Base-by-base conservation (phyloP, 1,140 invertebrate genomes). In the Papilio aristodemus region DNA sequence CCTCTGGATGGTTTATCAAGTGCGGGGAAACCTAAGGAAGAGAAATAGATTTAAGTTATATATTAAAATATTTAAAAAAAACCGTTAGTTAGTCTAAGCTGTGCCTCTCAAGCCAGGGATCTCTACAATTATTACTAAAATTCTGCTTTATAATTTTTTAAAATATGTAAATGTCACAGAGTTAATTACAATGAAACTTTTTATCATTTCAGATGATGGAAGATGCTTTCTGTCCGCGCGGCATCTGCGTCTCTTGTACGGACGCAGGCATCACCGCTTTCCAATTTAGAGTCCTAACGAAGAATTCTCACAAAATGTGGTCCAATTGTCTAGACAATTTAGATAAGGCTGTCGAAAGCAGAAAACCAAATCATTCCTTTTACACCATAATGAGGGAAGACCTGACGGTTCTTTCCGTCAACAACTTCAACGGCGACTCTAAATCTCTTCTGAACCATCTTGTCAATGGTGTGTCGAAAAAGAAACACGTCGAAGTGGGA, bases 351-450 rank as follows among this genome's bases (percentile, higher is more conserved):
- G 76, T 67, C 17, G 67, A 22, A 1, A 68, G 38, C 6, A 67
- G 17, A 0, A 69, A 22, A 11, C 67, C 7, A 25, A 68, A 57
- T 32, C 82, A 85, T 60, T 84, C 89, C 0, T 19, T 89, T 7
- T 91, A 83, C 71, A 78, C 81, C 0, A 78, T 89, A 43, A 59
- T 90, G 1, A 85, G 75, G 37, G 77, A 82, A 13, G 81, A 85
- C 14, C n/a, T 90, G 4, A 68, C 76, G 0, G 41, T 88, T 22
- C 78, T 85, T 37, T 81, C 74, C 0, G 67, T 83, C 0, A 85
- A 79, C 46, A 76, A 83, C 5, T 90, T 85, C 64, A 73, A 75
- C 4, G 80, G 78, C 0, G 76, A 84, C 36, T 63, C 81, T 0
- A 83, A 80, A 68, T 71, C 74, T 7, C 67, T 84, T 0, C 14